phyloP scores from a whole-genome alignment of 2,113 vertebrate genomes.

The Dromas ardeola region DNA sequence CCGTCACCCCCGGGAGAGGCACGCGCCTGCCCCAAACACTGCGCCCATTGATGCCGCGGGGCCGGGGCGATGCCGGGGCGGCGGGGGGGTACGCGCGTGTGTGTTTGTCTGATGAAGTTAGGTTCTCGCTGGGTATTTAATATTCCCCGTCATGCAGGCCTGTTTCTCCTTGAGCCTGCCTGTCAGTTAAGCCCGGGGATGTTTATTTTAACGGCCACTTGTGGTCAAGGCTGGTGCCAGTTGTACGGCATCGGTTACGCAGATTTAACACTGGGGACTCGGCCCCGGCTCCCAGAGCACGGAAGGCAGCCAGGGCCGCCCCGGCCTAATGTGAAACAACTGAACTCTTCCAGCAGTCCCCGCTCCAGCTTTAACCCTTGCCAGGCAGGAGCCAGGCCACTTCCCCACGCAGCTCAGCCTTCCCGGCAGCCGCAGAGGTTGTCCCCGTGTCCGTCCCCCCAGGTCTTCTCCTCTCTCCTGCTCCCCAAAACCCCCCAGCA shows the following conservation, averaged over 20 bases:
- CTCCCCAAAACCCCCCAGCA: accelerated
- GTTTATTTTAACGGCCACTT: constrained; percentile 75
- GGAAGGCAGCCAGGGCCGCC: constrained; percentile 50
- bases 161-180: constrained; percentile 56
- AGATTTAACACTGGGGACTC: constrained; percentile 43
- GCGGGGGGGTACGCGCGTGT: not conserved
- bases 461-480: not conserved
- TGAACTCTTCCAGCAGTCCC: constrained; percentile 39
- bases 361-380: constrained; percentile 31
- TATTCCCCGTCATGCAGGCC: constrained; percentile 38
- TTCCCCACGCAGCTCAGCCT: not conserved
- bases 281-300: constrained; percentile 40
- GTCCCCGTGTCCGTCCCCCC: accelerated
- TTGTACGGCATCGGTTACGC: constrained; percentile 53
- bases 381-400: not conserved
- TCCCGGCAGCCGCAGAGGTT: accelerated
- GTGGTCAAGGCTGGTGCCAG: constrained; percentile 75
- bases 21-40: constrained; percentile 43
- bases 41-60: constrained; percentile 40
- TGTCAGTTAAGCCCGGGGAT: constrained; percentile 66
- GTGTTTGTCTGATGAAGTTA: constrained; percentile 41
- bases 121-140: constrained; percentile 34
- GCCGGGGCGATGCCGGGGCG: not conserved
- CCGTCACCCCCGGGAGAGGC: not conserved
- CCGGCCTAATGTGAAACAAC: constrained; percentile 60